Percentiles rank a stretch among this genome's conserved stretches.
phyloP scores from a whole-genome alignment of 2,113 vertebrate species.

The Sclerurus mexicanus region DNA sequence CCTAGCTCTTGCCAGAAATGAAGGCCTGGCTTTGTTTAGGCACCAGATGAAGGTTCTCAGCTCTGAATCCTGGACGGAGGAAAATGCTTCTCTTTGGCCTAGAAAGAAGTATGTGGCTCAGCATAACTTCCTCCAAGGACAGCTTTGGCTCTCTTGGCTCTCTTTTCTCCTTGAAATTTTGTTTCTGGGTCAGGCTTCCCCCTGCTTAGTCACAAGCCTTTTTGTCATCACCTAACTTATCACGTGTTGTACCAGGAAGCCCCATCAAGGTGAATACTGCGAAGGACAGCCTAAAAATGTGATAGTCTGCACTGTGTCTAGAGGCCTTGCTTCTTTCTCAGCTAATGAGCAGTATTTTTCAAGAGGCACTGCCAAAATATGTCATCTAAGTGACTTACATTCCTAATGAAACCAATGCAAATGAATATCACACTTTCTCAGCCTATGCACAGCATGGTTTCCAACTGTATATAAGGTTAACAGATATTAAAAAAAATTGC shows the following conservation, averaged over 20 bases:
- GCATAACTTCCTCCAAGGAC: neutral
- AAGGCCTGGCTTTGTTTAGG: neutral
- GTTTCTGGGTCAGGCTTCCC: neutral
- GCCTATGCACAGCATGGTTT: neutral
- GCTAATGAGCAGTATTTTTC: neutral
- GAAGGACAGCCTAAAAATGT: neutral
- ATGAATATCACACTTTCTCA: neutral
- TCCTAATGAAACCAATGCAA: neutral
- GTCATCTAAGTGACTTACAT: neutral
- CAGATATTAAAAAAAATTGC: fast-evolving
- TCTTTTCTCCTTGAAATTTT: neutral
- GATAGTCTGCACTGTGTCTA: neutral
- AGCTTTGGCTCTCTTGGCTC: neutral
- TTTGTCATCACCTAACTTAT: neutral
- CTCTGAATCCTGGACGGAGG: neutral
- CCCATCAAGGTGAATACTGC: neutral
- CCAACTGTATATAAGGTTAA: neutral
- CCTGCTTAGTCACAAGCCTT: neutral
- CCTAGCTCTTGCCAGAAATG: neutral
- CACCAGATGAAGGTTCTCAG: neutral
- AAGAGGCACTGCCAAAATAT: neutral
- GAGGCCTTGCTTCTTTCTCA: neutral
- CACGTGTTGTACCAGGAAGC: neutral
- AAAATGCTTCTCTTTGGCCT: neutral
- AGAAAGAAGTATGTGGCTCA: neutral